Percentiles rank a stretch among this genome's conserved stretches.
phyloP scores from a whole-genome alignment of 2,113 vertebrate genomes.

The Trinectes maculatus region DNA sequence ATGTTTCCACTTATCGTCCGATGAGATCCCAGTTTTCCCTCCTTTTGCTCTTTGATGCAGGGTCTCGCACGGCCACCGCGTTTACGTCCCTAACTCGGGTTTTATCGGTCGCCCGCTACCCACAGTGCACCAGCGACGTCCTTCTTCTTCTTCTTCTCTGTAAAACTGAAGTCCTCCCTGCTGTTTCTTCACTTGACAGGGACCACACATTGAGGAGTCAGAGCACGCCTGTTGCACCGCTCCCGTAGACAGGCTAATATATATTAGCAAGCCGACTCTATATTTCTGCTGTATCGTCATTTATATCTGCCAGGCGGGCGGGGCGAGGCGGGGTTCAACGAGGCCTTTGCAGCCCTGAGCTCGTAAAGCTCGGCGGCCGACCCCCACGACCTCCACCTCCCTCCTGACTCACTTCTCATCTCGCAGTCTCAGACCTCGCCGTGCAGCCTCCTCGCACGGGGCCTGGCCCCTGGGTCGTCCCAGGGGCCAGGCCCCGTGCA shows the following conservation, averaged over 20 bases:
- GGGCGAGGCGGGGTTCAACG: conserved; percentile 37
- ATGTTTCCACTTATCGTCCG: conserved; percentile 57
- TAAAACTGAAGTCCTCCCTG: conserved; percentile 5
- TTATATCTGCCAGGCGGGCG: conserved; percentile 53
- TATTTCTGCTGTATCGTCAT: conserved; percentile 61
- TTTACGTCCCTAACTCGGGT: conserved; percentile 31
- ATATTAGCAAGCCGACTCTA: conserved; percentile 52
- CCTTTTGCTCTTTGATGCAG: conserved; percentile 22
- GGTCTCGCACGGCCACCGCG: conserved; percentile 17
- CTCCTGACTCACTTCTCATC: conserved; percentile 54
- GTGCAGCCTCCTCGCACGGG: no score
- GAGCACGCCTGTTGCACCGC: conserved; percentile 44
- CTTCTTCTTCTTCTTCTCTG: conserved; percentile 34
- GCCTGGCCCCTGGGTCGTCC: no score
- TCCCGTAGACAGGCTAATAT: conserved; percentile 51
- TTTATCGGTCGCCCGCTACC: not conserved
- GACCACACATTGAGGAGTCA: conserved; percentile 70
- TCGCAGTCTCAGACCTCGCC: conserved; percentile 31
- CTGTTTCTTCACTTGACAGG: conserved; percentile 46
- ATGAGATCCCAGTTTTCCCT: conserved; percentile 32
- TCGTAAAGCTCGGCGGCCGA: conserved; percentile 37
- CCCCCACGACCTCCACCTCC: conserved; percentile 39
- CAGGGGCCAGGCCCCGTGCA: no score
- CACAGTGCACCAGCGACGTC: conserved; percentile 1
- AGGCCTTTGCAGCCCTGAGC: conserved; percentile 37